phyloP scores from a whole-genome alignment of 30 jellyfish, hydroid and myxozoan species.

The Nemopilema nomurai region DNA sequence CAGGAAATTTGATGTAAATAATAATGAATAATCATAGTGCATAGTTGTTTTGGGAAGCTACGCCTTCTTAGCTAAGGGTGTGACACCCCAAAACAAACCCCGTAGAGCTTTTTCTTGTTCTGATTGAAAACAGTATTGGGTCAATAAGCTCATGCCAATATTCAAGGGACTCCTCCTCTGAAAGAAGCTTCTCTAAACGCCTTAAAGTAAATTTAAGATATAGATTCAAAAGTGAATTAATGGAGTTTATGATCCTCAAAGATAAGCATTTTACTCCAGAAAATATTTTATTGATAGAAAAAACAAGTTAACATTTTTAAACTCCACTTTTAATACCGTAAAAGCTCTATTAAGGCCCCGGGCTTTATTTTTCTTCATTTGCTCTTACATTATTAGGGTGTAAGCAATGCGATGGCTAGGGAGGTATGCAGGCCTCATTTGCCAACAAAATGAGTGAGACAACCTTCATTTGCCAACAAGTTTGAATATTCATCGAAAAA shows the following conservation, averaged over 20 bases:
- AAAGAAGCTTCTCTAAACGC: conserved; percentile 36
- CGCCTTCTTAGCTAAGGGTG: not conserved
- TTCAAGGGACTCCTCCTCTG: conserved; percentile 26
- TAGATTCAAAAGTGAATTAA: not conserved
- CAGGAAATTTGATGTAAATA: not conserved
- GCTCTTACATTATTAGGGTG: not conserved
- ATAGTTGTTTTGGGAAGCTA: not conserved
- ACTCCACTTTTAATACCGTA: not conserved
- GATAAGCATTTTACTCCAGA: not conserved
- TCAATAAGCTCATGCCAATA: conserved; percentile 33
- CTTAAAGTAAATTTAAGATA: not conserved
- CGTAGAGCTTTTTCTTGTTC: conserved; percentile 10
- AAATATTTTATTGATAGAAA: not conserved
- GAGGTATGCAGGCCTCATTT: not conserved
- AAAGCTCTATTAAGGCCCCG: not conserved
- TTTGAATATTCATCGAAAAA: not conserved
- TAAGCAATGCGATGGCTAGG: not conserved
- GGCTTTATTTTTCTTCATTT: too few species aligned
- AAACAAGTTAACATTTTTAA: not conserved
- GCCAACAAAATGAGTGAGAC: not conserved
- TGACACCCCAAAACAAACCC: not conserved
- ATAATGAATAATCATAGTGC: not conserved
- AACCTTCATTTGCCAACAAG: not conserved
- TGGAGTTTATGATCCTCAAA: not conserved
- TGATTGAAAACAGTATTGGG: conserved; percentile 24